Conservation (phyloP, 2,888 invertebrate species). For the Lasioglossum morio region DNA sequence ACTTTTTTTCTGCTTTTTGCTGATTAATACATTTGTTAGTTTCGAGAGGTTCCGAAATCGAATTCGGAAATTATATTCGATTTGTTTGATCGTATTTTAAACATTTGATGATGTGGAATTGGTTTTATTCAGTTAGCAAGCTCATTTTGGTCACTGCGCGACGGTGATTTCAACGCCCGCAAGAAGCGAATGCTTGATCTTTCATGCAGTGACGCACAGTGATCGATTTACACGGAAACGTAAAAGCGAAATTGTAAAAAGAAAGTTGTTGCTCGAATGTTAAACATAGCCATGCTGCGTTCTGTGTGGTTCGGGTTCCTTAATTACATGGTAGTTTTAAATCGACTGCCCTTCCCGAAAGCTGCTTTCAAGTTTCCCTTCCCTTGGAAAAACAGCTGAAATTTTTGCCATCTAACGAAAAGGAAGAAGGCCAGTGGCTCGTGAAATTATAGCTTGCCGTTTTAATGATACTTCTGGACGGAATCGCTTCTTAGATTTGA, state of each 20-base stretch:
- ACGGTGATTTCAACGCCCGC: conserved; percentile 32
- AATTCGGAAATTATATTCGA: background rate
- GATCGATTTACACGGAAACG: background rate
- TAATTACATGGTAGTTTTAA: conserved; percentile 68
- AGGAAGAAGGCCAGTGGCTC: background rate
- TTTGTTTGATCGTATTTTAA: no score
- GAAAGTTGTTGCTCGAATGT: background rate
- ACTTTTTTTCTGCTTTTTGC: background rate
- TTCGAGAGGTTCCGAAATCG: no score
- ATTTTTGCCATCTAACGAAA: conserved; percentile 72
- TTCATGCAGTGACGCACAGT: background rate
- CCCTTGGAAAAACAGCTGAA: conserved; percentile 25
- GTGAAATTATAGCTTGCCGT: conserved; percentile 8
- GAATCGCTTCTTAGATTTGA: conserved; percentile 20
- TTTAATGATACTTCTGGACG: conserved; percentile 31
- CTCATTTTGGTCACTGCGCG: background rate
- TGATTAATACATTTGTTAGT: background rate
- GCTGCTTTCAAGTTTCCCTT: conserved; percentile 16
- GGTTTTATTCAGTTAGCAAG: background rate
- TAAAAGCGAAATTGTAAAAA: background rate
- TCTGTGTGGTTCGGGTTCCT: conserved; percentile 47
- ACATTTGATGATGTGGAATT: no score
- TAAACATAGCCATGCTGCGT: conserved; percentile 27
- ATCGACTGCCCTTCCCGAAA: conserved; percentile 37
- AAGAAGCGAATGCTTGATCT: background rate